Percentiles rank a stretch among this genome's conserved stretches.
These are phyloP conservation scores for Microchirus variegatus DNA, from an alignment of 2,797 vertebrate species.

Conservation along the genomic window DNA sequence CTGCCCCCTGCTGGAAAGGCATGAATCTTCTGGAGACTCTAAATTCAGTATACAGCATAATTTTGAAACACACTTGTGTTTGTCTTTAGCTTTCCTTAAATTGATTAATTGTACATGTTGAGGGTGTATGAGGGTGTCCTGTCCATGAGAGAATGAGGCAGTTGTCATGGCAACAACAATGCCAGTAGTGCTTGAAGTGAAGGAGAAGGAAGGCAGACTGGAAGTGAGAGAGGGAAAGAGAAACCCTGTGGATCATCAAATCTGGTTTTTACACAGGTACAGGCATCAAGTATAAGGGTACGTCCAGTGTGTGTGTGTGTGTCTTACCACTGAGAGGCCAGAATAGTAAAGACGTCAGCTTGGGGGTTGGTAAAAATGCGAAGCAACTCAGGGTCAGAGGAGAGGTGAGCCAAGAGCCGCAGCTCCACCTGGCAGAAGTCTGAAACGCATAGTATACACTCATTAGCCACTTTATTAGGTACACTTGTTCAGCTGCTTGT, in stretches of 20 bases:
- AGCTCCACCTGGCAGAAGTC: conserved; percentile 96
- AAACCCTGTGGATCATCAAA: conserved; percentile 15
- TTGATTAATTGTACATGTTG: too few relatives aligned
- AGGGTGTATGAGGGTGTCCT: conserved; percentile 30
- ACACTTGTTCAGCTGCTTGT: too few relatives aligned
- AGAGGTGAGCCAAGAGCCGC: conserved; percentile 92
- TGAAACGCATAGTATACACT: conserved; percentile 48
- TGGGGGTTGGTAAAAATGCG: conserved; percentile 85
- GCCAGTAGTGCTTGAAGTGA: conserved; percentile 62
- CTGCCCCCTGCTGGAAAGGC: conserved; percentile 65
- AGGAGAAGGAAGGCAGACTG: conserved; percentile 20
- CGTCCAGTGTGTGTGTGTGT: background rate
- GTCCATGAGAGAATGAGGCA: conserved; percentile 28
- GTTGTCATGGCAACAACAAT: conserved; percentile 74
- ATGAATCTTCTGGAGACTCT: conserved; percentile 5
- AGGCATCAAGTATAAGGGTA: too few relatives aligned
- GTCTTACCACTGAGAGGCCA: conserved; percentile 91
- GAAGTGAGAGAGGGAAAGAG: conserved; percentile 1
- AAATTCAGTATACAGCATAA: too few relatives aligned
- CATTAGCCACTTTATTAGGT: too few relatives aligned
- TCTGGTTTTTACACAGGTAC: too few relatives aligned
- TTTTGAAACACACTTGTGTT: too few relatives aligned
- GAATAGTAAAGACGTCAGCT: conserved; percentile 87
- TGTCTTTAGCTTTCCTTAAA: too few relatives aligned
- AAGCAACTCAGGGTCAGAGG: conserved; percentile 90